Percentiles rank a stretch among this genome's conserved stretches.
phyloP scores from a whole-genome alignment of 2,113 vertebrate species.

The Hipposideros armiger region DNA sequence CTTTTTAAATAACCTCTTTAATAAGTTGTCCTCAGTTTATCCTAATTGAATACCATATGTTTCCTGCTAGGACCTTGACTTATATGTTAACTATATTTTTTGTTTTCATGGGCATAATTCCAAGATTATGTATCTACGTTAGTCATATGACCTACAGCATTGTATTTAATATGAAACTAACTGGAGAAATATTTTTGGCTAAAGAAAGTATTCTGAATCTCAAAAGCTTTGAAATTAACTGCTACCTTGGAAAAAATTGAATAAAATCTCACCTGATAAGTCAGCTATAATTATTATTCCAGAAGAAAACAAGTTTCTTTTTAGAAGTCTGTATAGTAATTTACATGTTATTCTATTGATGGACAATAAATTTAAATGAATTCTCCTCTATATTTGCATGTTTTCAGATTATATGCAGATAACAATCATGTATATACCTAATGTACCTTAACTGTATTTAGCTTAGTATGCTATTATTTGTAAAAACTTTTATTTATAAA shows the following conservation, averaged over 20 bases:
- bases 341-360: not conserved
- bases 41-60: not conserved
- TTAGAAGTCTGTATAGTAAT: not conserved
- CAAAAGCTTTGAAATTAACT: constrained; percentile 25
- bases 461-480: not conserved
- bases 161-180: not conserved
- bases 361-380: not conserved
- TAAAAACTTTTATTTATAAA: not conserved
- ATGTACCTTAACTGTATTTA: not conserved
- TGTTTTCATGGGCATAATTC: not conserved
- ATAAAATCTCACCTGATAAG: not conserved
- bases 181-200: not conserved
- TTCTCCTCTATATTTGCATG: not conserved
- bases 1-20: constrained; percentile 12
- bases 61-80: not conserved
- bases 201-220: constrained; percentile 22
- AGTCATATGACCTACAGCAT: not conserved
- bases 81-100: not conserved
- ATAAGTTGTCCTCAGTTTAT: not conserved
- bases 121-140: not conserved
- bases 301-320: not conserved
- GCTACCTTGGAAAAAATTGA: not conserved
- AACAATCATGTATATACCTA: not conserved
- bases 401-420: not conserved
- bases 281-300: not conserved